A percentile compares a stretch with the other conserved stretches of the same genome.
Evolutionary conservation across 64 coral and sea anemone species (phyloP).

Genomic region (Orbicella faveolata): DNA sequence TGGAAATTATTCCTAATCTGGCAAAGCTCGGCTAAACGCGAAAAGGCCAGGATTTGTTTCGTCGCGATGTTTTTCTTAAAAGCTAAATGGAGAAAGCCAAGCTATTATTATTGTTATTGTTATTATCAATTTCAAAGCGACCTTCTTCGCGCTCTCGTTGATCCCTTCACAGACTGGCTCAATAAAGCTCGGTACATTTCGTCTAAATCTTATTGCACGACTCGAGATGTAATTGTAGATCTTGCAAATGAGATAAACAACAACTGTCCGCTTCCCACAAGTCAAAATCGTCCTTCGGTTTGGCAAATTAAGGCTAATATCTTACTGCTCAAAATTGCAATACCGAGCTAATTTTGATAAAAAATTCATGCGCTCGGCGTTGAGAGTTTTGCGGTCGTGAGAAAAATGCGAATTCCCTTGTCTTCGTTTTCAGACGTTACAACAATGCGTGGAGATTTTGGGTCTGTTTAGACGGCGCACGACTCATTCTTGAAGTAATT

Average conservation of each 20-base stretch:
- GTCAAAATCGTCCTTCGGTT: conserved; percentile 63
- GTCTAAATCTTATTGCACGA: conserved; percentile 61
- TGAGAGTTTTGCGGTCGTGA: conserved; percentile 7
- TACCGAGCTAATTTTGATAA: conserved; percentile 85
- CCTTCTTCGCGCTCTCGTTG: neutral
- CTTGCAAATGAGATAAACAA: conserved; percentile 71
- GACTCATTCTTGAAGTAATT: neutral
- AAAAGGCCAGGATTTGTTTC: conserved; percentile 2
- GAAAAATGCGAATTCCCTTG: neutral
- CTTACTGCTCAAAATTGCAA: conserved; percentile 57
- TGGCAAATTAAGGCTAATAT: conserved; percentile 76
- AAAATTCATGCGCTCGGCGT: conserved; percentile 42
- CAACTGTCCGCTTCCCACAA: conserved; percentile 88
- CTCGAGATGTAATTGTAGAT: conserved; percentile 83
- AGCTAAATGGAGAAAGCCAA: conserved; percentile 4
- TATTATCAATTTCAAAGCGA: neutral
- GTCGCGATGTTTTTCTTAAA: conserved; percentile 3
- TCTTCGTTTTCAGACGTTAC: neutral
- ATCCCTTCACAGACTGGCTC: neutral
- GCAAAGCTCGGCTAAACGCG: conserved; percentile 11
- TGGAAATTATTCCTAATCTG: conserved; percentile 85
- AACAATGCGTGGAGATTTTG: neutral
- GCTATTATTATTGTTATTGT: neutral
- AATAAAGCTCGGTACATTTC: conserved; percentile 15
- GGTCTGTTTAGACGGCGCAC: neutral